These are phyloP conservation scores for Colletes collaris DNA, from an alignment of 2,888 invertebrate species.

Conservation along the genomic window DNA sequence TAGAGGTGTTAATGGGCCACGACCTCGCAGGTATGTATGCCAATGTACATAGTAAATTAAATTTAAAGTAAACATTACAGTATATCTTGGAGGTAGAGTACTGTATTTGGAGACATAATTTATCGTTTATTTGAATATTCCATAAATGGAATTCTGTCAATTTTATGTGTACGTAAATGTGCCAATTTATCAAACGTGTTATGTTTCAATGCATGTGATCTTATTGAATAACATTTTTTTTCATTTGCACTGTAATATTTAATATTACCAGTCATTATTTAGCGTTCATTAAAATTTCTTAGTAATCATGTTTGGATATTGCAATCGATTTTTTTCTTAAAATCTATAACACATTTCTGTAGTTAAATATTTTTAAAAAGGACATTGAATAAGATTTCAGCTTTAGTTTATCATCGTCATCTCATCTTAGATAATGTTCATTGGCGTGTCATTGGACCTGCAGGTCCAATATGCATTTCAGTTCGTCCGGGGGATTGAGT, in stretches of 20 bases:
- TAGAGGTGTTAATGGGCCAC: slow-evolving; percentile 89
- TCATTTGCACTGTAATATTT: slow-evolving; percentile 19
- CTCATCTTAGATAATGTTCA: slow-evolving; percentile 70
- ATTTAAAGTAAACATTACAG: slow-evolving; percentile 8
- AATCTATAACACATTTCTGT: slow-evolving; percentile 8
- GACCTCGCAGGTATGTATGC: slow-evolving; percentile 87
- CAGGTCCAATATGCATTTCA: slow-evolving; percentile 96
- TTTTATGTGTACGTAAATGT: not conserved
- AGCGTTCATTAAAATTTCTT: slow-evolving; percentile 12
- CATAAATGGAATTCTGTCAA: not conserved
- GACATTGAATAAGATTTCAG: slow-evolving; percentile 28
- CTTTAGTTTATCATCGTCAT: slow-evolving; percentile 48
- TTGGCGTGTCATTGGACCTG: slow-evolving; percentile 70
- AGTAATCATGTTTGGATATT: slow-evolving; percentile 1
- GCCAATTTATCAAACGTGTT: not conserved
- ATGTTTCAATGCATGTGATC: slow-evolving; percentile 19
- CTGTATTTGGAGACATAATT: not conserved
- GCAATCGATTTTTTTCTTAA: not conserved
- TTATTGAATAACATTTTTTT: slow-evolving; percentile 15
- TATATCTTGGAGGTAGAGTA: slow-evolving; percentile 12
- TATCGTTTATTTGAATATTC: slow-evolving; percentile 5
- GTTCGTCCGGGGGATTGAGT: slow-evolving; percentile 93
- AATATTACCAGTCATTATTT: slow-evolving; percentile 20
- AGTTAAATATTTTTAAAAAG: slow-evolving; percentile 7
- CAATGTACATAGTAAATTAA: not conserved